Percentiles rank a stretch among this genome's conserved stretches.
Evolutionary conservation across 2,888 invertebrate genomes (phyloP).

Genomic region (Tetramorium bicarinatum): DNA sequence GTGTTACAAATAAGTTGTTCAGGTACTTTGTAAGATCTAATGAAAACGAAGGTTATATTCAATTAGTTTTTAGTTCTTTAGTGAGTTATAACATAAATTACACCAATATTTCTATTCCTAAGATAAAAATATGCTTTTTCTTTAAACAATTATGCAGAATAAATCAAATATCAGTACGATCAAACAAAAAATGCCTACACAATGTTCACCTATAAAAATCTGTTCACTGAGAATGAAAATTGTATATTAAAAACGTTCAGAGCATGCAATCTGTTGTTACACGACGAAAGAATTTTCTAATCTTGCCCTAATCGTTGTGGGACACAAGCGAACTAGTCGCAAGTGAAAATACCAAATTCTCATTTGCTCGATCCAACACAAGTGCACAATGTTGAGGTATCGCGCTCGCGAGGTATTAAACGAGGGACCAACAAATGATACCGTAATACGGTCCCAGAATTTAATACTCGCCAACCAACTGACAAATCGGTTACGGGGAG

Average conservation of each 20-base stretch:
- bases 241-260: not conserved
- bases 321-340: not conserved
- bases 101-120: not conserved
- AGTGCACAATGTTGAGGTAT: not conserved
- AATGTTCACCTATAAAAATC: not conserved
- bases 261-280: not conserved
- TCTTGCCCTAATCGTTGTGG: not conserved
- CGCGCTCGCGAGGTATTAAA: not conserved
- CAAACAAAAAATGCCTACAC: not conserved
- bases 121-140: not conserved
- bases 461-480: not conserved
- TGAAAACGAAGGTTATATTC: not conserved
- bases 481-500: not conserved
- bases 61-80: not conserved
- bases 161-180: not conserved
- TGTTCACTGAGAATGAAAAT: not conserved
- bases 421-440: not conserved
- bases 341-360: not conserved
- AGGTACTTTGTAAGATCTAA: not conserved
- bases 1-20: not conserved
- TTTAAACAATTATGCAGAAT: not conserved
- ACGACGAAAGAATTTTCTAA: not conserved
- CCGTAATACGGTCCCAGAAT: not conserved
- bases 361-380: not conserved
- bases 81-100: not conserved